phyloP scores from a whole-genome alignment of 92 coral and sea anemone species.

The Phymanthus crucifer region DNA sequence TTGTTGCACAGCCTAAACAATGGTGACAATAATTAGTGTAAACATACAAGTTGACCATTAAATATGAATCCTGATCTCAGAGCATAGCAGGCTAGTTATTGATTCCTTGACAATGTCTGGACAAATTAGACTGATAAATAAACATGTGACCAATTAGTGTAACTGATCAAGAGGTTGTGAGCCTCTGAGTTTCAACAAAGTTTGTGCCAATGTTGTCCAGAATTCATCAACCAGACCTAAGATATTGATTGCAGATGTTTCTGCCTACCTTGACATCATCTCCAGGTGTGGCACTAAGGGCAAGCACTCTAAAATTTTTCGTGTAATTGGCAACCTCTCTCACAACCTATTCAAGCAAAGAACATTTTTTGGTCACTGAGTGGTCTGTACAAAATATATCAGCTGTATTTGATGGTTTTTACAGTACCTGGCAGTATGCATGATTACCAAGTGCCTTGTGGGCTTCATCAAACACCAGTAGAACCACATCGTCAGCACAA shows the following conservation, averaged over 20 bases:
- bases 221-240: too few species aligned
- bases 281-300: slow-evolving; percentile 98
- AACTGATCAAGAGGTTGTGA: too few species aligned
- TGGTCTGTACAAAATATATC: background rate
- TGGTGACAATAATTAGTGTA: background rate
- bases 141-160: too few species aligned
- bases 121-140: too few species aligned
- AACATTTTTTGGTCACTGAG: background rate
- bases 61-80: too few species aligned
- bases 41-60: background rate
- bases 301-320: slow-evolving; percentile 80
- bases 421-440: slow-evolving; percentile 90
- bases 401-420: too few species aligned
- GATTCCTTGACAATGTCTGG: too few species aligned
- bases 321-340: slow-evolving; percentile 81
- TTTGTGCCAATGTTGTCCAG: too few species aligned
- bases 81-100: too few species aligned
- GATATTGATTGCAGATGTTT: background rate
- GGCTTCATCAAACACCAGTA: slow-evolving; percentile 94
- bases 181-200: too few species aligned
- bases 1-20: slow-evolving; percentile 87
- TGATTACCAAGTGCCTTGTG: slow-evolving; percentile 98
- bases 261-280: slow-evolving; percentile 77
- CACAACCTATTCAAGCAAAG: slow-evolving; percentile 61
- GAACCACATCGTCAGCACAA: slow-evolving; percentile 79